Conservation (phyloP, 2,797 vertebrate genomes). For the Mus minutoides region DNA sequence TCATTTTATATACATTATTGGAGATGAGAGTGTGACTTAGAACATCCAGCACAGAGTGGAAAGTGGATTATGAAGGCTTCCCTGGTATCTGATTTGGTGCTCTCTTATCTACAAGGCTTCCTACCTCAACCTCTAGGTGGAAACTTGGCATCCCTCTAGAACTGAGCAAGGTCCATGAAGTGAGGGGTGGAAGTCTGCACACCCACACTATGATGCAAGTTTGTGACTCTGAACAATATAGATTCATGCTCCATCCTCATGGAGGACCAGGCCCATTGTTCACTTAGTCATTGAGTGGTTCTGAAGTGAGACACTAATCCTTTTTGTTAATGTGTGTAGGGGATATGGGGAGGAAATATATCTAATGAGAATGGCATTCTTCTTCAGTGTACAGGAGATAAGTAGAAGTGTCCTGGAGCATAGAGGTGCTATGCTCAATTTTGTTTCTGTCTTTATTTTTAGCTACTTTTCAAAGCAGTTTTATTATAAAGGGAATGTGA, state of each 20-base stretch:
- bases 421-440: constrained; percentile 33
- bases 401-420: not conserved
- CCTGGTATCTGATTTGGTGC: not conserved
- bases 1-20: not conserved
- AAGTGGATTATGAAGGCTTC: not conserved
- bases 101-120: not conserved
- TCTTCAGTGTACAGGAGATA: constrained; percentile 12
- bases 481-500: constrained; percentile 28
- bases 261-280: not conserved
- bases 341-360: not conserved
- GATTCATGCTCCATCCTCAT: not conserved
- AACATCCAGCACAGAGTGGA: not conserved
- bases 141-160: not conserved
- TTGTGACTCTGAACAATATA: not conserved
- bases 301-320: not conserved
- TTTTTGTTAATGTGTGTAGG: not conserved
- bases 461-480: constrained; percentile 30
- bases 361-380: constrained; percentile 37
- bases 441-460: constrained; percentile 51
- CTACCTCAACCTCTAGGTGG: not conserved
- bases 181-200: not conserved
- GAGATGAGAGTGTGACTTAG: not conserved
- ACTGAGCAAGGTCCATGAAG: not conserved
- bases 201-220: not conserved
- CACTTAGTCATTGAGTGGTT: not conserved